Evolutionary conservation across 2,888 invertebrate genomes (phyloP), one percentile per base, ranked within the genome.

Genomic region (Drosophila paucipuncta): DNA sequence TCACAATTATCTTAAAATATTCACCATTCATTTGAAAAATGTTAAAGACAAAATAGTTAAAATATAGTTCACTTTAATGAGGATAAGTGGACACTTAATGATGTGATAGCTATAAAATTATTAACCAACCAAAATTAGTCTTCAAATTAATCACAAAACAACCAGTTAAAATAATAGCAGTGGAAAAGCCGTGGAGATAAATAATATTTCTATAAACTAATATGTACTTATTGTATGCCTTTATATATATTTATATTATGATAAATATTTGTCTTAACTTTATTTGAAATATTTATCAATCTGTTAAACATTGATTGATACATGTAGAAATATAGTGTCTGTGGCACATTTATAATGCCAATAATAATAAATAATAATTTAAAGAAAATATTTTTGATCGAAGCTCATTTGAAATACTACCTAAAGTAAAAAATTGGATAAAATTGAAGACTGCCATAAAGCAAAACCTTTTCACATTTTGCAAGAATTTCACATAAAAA

Each of bases 81-180:
- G 11, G 10, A n/a, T n/a, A 41, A 10, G 10, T 10, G 5, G n/a
- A 10, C n/a, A n/a, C 4, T 10, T 0, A 10, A n/a, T n/a, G 2
- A 41, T 41, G 41, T 2, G 7, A 10, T n/a, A 41, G 2, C 5
- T n/a, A 2, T 4, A 11, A 4, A 33, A 37, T 6, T 6, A 2
- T 37, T 2, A 16, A 18, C 11, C 33, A 11, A 33, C 11, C 4
- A 33, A 33, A 33, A 4, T 33, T 11, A 1, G 4, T 33, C 4
- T 11, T 37, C 16, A 37, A 37, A 37, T 37, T 6, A 18, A 7
- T 37, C 16, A 18, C 37, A 37, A 18, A 37, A 37, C 16, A 37
- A 16, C 5, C 37, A 16, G 18, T 39, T 5, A 0, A 39, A 39
- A 39, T 18, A 18, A 39, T 7, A 7, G 3, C 37, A 39, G 37